Conservation (phyloP, 2,888 invertebrate species). For the Gastrophysa polygoni region DNA sequence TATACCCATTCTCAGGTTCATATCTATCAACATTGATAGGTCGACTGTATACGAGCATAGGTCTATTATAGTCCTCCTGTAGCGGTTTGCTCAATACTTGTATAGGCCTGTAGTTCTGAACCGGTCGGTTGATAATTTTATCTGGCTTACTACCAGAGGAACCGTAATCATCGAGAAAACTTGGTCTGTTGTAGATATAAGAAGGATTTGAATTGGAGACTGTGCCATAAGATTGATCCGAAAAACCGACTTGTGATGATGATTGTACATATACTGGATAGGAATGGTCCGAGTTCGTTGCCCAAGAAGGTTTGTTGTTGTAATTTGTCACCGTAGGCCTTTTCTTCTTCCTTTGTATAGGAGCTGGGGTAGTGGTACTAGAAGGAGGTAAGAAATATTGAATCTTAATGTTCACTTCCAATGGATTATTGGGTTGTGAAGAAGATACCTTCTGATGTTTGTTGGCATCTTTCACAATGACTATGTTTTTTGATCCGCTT, state of each 20-base stretch:
- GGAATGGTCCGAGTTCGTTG: conserved; percentile 18
- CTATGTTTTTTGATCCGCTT: conserved; percentile 26
- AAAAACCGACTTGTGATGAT: background rate
- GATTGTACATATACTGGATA: conserved; percentile 29
- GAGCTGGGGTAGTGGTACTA: conserved; percentile 26
- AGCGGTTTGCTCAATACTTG: conserved; percentile 17
- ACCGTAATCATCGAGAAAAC: conserved; percentile 12
- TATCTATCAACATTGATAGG: conserved; percentile 16
- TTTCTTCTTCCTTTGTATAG: conserved; percentile 28
- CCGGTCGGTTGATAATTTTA: background rate
- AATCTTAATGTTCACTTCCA: conserved; percentile 50
- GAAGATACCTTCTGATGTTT: background rate
- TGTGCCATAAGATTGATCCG: conserved; percentile 11
- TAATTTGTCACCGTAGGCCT: conserved; percentile 22
- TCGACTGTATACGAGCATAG: conserved; percentile 4
- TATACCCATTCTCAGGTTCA: conserved; percentile 18
- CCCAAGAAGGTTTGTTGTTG: conserved; percentile 21
- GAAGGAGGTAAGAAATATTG: conserved; percentile 43
- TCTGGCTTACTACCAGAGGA: background rate
- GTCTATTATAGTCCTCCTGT: conserved; percentile 11
- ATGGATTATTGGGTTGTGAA: conserved; percentile 23
- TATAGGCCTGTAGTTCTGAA: conserved; percentile 4
- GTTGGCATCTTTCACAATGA: conserved; percentile 20
- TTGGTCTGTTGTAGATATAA: conserved; percentile 27
- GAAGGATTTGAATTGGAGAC: conserved; percentile 18